Evolutionary conservation across 2,888 invertebrate species (phyloP).

Genomic region (Drosophila paramelanica): DNA sequence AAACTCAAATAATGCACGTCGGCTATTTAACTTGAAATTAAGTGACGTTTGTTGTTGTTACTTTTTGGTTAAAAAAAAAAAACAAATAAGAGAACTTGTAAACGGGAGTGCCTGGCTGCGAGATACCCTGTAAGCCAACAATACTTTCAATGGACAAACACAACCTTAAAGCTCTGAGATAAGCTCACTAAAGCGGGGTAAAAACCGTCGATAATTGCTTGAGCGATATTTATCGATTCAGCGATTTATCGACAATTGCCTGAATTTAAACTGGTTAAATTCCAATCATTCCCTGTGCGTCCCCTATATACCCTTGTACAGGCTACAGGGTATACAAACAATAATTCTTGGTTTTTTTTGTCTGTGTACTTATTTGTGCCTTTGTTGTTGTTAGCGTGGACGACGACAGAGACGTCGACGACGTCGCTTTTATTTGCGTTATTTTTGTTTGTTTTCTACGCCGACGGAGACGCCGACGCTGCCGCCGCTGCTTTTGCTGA

Average conservation of each 20-base stretch:
- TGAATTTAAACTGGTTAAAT: background rate
- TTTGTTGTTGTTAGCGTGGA: constrained; percentile 49
- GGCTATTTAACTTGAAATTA: constrained; percentile 79
- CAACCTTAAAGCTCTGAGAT: no score
- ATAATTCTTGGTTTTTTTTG: constrained; percentile 27
- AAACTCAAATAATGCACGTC: constrained; percentile 79
- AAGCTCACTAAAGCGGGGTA: no score
- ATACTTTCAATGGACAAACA: no score
- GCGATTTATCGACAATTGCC: background rate
- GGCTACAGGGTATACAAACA: constrained; percentile 7
- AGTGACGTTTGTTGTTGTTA: constrained; percentile 67
- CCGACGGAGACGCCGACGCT: constrained; percentile 18
- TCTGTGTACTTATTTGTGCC: constrained; percentile 28
- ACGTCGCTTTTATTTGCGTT: constrained; percentile 70
- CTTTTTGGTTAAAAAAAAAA: constrained; percentile 25
- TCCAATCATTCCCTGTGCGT: no score
- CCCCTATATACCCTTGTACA: background rate
- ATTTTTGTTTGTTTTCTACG: constrained; percentile 75
- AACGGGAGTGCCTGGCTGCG: background rate
- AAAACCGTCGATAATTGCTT: background rate
- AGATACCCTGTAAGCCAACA: background rate
- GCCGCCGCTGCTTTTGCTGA: constrained; percentile 6
- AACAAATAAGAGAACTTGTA: background rate
- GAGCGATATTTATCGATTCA: background rate
- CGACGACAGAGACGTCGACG: constrained; percentile 28